Conservation (phyloP, 2,888 invertebrate genomes). For the Drosophila anomalata region DNA sequence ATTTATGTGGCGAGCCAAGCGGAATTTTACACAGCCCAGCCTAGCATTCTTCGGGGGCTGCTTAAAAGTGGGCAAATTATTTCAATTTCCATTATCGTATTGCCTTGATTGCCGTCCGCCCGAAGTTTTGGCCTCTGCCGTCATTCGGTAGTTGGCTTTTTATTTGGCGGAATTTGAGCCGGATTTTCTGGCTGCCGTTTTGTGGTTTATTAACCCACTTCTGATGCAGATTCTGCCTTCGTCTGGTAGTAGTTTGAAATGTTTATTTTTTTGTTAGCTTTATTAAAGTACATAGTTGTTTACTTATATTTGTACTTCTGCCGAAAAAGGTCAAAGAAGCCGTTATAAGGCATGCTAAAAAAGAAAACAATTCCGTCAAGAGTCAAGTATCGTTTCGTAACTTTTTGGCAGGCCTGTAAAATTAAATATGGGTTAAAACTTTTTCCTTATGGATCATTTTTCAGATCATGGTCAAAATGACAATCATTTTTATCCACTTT, state of each 20-base stretch:
- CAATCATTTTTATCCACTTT: too few species aligned
- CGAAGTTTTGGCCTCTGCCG: constrained; percentile 18
- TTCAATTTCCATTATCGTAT: constrained; percentile 80
- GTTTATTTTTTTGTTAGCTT: constrained; percentile 8
- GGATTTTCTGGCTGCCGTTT: constrained; percentile 46
- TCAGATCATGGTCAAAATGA: too few species aligned
- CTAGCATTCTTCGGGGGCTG: constrained; percentile 44
- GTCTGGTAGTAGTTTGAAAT: constrained; percentile 12
- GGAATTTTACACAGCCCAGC: constrained; percentile 51
- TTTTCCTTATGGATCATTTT: background rate
- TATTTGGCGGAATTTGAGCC: constrained; percentile 53
- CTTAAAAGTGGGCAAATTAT: constrained; percentile 76
- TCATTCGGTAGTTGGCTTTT: constrained; percentile 35
- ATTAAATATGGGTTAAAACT: background rate
- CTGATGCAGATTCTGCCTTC: constrained; percentile 44
- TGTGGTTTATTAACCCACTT: constrained; percentile 73
- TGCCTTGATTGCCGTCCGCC: constrained; percentile 65
- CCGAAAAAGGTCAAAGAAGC: constrained; percentile 8
- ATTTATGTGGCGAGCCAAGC: constrained; percentile 68
- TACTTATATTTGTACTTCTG: background rate
- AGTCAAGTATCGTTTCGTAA: background rate
- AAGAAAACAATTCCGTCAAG: constrained; percentile 20
- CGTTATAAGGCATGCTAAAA: background rate
- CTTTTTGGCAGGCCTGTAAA: background rate
- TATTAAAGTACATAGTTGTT: background rate